Percentiles rank a stretch among this genome's conserved stretches.
phyloP scores from a whole-genome alignment of 2,797 vertebrate species.

The Gadopsis bispinosus region DNA sequence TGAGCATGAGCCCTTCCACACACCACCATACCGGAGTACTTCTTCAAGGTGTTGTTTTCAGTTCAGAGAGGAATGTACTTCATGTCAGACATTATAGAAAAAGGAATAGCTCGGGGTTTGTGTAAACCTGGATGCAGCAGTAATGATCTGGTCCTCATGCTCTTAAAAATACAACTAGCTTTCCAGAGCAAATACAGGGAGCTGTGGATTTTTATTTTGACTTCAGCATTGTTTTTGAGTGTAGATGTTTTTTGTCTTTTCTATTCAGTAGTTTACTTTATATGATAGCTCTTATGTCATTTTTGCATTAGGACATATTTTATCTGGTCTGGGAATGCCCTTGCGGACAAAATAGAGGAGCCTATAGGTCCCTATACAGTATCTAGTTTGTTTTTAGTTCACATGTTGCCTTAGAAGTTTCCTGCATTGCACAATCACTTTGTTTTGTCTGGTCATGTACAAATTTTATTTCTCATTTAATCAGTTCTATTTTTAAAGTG shows the following conservation, averaged over 20 bases:
- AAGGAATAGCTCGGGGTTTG: slow-evolving; percentile 22
- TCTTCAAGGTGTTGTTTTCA: slow-evolving; percentile 19
- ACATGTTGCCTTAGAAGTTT: slow-evolving; percentile 87
- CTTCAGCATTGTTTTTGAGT: slow-evolving; percentile 77
- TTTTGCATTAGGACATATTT: slow-evolving; percentile 61
- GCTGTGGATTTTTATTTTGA: slow-evolving; percentile 64
- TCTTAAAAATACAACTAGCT: slow-evolving; percentile 17
- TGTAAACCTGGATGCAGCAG: slow-evolving; percentile 18
- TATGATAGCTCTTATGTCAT: slow-evolving; percentile 61
- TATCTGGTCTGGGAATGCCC: slow-evolving; percentile 59
- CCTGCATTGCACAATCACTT: slow-evolving; percentile 83
- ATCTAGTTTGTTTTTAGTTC: slow-evolving; percentile 82
- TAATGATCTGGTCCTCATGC: slow-evolving; percentile 41
- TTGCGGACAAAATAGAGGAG: slow-evolving; percentile 44
- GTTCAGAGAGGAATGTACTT: slow-evolving; percentile 30
- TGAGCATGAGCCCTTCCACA: slow-evolving; percentile 35
- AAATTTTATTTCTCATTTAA: slow-evolving; percentile 58
- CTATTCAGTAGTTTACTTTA: slow-evolving; percentile 69
- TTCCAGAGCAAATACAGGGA: slow-evolving; percentile 36
- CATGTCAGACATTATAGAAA: slow-evolving; percentile 12
- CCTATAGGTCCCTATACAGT: slow-evolving; percentile 51
- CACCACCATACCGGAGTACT: not conserved
- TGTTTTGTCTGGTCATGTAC: slow-evolving; percentile 55
- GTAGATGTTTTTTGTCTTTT: slow-evolving; percentile 74
- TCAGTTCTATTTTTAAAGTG: slow-evolving; percentile 54